These are phyloP conservation scores for Pristionchus entomophagus DNA, from an alignment of 2,888 invertebrate genomes.

Conservation along the genomic window DNA sequence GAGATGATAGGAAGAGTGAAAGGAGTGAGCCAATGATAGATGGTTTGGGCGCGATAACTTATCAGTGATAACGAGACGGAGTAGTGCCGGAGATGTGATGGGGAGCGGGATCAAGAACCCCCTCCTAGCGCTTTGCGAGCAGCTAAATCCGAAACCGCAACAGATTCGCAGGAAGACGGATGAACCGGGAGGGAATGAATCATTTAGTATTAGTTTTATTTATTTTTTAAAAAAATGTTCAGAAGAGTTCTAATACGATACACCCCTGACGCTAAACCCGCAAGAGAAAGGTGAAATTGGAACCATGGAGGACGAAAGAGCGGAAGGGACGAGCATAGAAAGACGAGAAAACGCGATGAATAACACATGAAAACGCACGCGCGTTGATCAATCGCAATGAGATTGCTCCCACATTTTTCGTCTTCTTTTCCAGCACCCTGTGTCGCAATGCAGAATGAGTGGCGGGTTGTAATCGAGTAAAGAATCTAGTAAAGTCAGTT, in stretches of 20 bases:
- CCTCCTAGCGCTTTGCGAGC: not conserved
- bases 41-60: not conserved
- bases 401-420: constrained; percentile 37
- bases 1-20: constrained; percentile 14
- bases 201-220: too few species aligned
- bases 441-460: not conserved
- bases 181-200: not conserved
- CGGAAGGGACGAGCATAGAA: not conserved
- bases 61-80: constrained; percentile 2
- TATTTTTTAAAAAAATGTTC: too few species aligned
- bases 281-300: too few species aligned
- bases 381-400: constrained; percentile 29
- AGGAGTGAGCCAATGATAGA: constrained; percentile 27
- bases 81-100: not conserved
- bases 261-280: not conserved
- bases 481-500: constrained; percentile 14
- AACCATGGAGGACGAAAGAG: constrained; percentile 16
- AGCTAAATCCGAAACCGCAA: not conserved
- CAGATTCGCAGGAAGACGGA: not conserved
- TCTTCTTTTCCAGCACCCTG: not conserved
- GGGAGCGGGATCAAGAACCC: constrained; percentile 13
- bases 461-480: constrained; percentile 24
- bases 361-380: constrained; percentile 34
- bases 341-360: constrained; percentile 20
- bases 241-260: too few species aligned